phyloP scores from a whole-genome alignment of 2,797 vertebrate species.

The Gymnocypris eckloni region DNA sequence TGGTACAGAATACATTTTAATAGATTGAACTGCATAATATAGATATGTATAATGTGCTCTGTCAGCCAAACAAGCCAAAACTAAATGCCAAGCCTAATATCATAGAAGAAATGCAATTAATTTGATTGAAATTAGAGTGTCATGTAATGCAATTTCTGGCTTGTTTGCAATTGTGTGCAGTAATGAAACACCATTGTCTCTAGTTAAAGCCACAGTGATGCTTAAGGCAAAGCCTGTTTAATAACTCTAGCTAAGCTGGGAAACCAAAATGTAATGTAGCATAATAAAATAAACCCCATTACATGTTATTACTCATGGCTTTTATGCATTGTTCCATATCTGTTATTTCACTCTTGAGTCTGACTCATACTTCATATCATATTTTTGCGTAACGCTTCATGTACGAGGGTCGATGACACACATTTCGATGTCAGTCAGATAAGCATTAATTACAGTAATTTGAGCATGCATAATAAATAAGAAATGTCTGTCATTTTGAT shows the following conservation, averaged over 20 bases:
- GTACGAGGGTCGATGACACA: slow-evolving; percentile 42
- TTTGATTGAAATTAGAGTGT: slow-evolving; percentile 40
- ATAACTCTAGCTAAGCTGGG: slow-evolving; percentile 44
- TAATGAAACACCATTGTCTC: slow-evolving; percentile 58
- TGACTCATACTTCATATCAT: slow-evolving; percentile 51
- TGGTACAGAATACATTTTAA: not conserved
- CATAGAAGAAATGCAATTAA: slow-evolving; percentile 38
- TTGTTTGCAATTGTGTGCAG: slow-evolving; percentile 54
- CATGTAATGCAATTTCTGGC: slow-evolving; percentile 25
- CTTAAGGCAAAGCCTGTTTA: slow-evolving; percentile 53
- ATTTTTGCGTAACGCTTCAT: slow-evolving; percentile 24
- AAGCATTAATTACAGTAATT: slow-evolving; percentile 55
- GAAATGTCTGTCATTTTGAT: slow-evolving; percentile 43
- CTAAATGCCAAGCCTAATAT: slow-evolving; percentile 18
- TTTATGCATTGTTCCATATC: slow-evolving; percentile 45
- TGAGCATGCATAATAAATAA: slow-evolving; percentile 46
- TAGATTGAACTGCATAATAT: slow-evolving; percentile 13
- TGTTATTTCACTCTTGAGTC: slow-evolving; percentile 47
- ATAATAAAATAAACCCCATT: slow-evolving; percentile 37
- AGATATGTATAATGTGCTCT: not conserved
- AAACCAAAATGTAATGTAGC: slow-evolving; percentile 45
- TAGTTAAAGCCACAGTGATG: slow-evolving; percentile 40
- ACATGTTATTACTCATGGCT: slow-evolving; percentile 46
- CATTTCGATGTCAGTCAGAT: slow-evolving; percentile 57
- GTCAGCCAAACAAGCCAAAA: slow-evolving; percentile 24